These are phyloP conservation scores for Phalacrocorax carbo DNA, from an alignment of 2,113 vertebrate genomes.

Conservation along the genomic window DNA sequence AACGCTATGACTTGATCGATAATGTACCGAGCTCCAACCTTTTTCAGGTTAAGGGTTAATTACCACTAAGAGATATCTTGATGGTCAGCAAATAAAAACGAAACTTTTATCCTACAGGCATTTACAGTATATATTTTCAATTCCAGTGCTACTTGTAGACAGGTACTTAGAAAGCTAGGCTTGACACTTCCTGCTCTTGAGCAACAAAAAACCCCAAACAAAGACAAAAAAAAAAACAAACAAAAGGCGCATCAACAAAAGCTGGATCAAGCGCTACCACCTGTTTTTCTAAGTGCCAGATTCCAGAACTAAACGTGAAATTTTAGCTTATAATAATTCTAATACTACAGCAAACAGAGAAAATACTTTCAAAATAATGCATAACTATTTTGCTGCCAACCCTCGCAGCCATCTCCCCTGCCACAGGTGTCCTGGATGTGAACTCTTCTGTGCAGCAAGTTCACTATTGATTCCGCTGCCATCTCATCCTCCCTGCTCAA, in stretches of 20 bases:
- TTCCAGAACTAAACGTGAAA: neutral
- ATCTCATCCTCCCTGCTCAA: neutral
- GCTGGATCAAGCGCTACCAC: neutral
- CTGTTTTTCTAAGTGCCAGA: neutral
- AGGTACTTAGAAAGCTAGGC: neutral
- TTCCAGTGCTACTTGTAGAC: neutral
- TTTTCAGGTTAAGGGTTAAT: neutral
- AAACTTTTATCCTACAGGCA: neutral
- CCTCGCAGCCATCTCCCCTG: neutral
- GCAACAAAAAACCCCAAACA: neutral
- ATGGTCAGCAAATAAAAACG: neutral
- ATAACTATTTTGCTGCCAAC: neutral
- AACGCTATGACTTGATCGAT: neutral
- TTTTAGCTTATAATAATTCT: neutral
- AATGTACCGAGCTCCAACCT: neutral
- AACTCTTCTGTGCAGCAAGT: neutral
- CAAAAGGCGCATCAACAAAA: accelerated
- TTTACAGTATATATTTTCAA: neutral
- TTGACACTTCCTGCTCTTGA: neutral
- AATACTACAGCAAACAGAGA: neutral
- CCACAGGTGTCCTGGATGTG: neutral
- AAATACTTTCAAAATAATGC: accelerated
- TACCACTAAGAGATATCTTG: neutral
- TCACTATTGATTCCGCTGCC: neutral
- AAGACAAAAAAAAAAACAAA: neutral